These are phyloP conservation scores for Psilopsiagon aymara DNA, from an alignment of 2,113 vertebrate genomes.

Conservation along the genomic window DNA sequence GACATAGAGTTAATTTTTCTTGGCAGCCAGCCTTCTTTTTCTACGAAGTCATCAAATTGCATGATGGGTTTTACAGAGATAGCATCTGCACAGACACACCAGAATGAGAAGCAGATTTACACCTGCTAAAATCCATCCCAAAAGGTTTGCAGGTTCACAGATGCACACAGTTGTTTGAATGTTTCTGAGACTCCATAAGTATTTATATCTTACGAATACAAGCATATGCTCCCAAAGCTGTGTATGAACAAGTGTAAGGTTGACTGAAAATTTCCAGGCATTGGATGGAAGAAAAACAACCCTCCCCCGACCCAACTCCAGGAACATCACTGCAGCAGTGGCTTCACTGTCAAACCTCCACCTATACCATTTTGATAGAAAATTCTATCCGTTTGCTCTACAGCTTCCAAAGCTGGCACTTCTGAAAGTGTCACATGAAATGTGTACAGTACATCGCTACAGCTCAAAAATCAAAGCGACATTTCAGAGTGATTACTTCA, in stretches of 20 bases:
- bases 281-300: background rate
- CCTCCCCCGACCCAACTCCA: accelerated
- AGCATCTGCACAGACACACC: background rate
- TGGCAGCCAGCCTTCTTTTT: slow-evolving; percentile 4
- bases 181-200: background rate
- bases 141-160: slow-evolving; percentile 11
- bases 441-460: background rate
- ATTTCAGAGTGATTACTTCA: background rate
- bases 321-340: background rate
- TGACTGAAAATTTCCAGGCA: background rate
- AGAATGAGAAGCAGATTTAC: background rate
- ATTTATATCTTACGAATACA: background rate
- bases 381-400: background rate
- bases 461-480: slow-evolving; percentile 1
- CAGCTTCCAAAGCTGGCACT: background rate
- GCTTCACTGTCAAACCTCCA: background rate
- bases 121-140: background rate
- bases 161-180: background rate
- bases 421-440: background rate
- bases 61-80: background rate
- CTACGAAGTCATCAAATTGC: background rate
- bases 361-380: background rate
- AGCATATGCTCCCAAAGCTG: slow-evolving; percentile 37
- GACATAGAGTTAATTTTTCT: background rate
- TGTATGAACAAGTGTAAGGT: background rate